phyloP scores from a whole-genome alignment of 2,888 invertebrate species.

The Cryptocephalus primarius region DNA sequence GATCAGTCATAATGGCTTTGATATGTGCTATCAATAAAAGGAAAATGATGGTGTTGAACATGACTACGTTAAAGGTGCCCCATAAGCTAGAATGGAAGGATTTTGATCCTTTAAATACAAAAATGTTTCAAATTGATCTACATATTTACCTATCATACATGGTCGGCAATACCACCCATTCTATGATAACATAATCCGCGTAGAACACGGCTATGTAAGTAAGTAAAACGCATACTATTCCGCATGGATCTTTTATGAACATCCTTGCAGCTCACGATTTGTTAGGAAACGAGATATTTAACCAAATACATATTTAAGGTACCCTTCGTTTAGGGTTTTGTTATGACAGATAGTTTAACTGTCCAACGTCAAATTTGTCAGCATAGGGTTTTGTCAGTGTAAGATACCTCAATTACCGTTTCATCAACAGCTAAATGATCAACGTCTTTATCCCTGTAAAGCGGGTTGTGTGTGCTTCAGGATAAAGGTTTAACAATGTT shows the following conservation, averaged over 20 bases:
- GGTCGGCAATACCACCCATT: slow-evolving; percentile 72
- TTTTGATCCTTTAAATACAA: not conserved
- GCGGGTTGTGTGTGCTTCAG: no score
- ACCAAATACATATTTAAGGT: no score
- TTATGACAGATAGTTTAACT: no score
- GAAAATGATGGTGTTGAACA: slow-evolving; percentile 70
- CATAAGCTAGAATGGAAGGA: slow-evolving; percentile 51
- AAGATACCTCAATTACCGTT: no score
- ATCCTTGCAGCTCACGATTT: slow-evolving; percentile 29
- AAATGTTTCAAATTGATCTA: not conserved
- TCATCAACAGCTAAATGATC: no score
- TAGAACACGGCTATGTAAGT: slow-evolving; percentile 74
- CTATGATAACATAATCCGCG: slow-evolving; percentile 77
- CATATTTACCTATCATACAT: slow-evolving; percentile 62
- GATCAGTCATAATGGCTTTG: slow-evolving; percentile 82
- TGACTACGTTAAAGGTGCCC: slow-evolving; percentile 69
- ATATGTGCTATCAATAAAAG: slow-evolving; percentile 65
- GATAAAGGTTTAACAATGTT: no score
- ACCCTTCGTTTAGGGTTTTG: no score
- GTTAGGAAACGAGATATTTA: no score
- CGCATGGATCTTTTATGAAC: slow-evolving; percentile 75
- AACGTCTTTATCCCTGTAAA: no score
- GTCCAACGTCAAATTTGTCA: no score
- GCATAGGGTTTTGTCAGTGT: no score
- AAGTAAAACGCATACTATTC: slow-evolving; percentile 67